Conservation (phyloP, 2,888 invertebrate genomes). For the Himalopsyche kuldschensis region DNA sequence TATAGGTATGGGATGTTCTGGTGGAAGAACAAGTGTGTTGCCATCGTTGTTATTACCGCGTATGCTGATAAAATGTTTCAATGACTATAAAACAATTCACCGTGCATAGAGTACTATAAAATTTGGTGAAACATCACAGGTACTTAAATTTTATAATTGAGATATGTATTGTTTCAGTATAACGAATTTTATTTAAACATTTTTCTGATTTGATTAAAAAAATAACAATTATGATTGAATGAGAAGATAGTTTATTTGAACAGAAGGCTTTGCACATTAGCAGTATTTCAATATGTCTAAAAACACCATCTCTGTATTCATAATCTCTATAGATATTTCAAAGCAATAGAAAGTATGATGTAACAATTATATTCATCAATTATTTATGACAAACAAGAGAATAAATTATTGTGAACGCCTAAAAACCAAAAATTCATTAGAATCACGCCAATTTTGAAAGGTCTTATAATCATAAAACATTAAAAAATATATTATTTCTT, state of each 20-base stretch:
- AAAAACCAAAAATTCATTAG: neutral
- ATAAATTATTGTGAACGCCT: neutral
- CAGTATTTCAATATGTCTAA: neutral
- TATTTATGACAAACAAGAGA: neutral
- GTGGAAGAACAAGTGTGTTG: no score
- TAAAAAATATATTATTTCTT: neutral
- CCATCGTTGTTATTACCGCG: no score
- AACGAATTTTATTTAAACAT: neutral
- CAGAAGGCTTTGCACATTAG: neutral
- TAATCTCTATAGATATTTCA: neutral
- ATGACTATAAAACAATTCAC: no score
- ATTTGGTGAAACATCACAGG: neutral
- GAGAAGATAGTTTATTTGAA: neutral
- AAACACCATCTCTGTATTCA: neutral
- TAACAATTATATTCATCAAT: neutral
- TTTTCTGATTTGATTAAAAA: neutral
- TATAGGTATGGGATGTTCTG: no score
- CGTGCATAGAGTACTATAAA: neutral
- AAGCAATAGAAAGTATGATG: neutral
- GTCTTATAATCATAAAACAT: neutral
- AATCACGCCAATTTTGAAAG: neutral
- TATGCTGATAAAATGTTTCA: no score
- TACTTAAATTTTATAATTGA: neutral
- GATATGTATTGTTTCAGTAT: neutral
- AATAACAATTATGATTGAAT: neutral